phyloP scores from a whole-genome alignment of 2,113 vertebrate genomes.

The Aviceda subcristata region DNA sequence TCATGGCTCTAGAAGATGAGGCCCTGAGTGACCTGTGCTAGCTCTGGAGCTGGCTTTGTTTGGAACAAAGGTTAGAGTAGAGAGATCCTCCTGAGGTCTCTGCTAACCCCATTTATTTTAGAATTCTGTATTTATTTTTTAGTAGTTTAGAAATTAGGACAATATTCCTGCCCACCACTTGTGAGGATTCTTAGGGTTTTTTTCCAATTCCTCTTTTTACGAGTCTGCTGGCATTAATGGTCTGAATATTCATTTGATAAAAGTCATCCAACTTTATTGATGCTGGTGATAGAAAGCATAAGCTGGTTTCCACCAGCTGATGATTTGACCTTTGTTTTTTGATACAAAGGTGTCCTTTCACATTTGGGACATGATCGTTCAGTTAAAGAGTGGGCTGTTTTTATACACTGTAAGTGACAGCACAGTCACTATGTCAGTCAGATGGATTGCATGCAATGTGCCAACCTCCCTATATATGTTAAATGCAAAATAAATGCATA shows the following conservation, averaged over 20 bases:
- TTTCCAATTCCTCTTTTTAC: neutral
- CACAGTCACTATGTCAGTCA: neutral
- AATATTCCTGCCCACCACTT: neutral
- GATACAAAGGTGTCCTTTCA: neutral
- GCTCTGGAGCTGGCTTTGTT: neutral
- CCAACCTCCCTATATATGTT: neutral
- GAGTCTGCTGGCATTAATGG: neutral
- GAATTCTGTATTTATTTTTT: neutral
- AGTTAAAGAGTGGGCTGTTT: neutral
- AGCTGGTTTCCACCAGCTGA: neutral
- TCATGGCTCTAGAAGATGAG: neutral
- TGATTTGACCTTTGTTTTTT: neutral
- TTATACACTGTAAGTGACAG: neutral
- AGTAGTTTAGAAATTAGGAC: neutral
- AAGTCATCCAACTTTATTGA: neutral
- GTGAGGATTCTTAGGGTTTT: neutral
- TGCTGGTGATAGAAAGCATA: neutral
- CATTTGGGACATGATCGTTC: neutral
- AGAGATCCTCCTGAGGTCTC: neutral
- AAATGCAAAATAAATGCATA: neutral
- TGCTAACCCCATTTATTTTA: neutral
- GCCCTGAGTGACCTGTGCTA: fast-evolving
- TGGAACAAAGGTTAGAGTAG: neutral
- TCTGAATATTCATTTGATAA: neutral
- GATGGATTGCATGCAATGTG: neutral